A percentile compares a stretch with the other conserved stretches of the same genome.
These are phyloP conservation scores for Calonectris borealis DNA, from an alignment of 2,113 vertebrate species.

Conservation along the genomic window DNA sequence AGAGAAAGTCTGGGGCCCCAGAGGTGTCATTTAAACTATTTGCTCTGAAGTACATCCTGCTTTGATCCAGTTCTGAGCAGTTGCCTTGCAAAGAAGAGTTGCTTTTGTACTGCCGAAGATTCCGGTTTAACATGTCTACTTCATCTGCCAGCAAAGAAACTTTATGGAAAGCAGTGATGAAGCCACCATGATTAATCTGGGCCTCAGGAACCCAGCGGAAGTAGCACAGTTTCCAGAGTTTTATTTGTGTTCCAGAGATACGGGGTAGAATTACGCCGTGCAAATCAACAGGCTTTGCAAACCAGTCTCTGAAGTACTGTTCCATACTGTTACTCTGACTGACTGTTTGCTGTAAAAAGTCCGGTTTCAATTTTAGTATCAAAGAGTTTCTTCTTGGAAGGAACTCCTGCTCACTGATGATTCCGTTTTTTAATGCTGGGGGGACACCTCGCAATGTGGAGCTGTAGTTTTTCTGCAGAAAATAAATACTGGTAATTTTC, in stretches of 20 bases:
- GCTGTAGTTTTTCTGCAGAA: slow-evolving; percentile 87
- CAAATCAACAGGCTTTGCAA: slow-evolving; percentile 83
- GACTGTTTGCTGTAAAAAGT: slow-evolving; percentile 70
- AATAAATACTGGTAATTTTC: neutral
- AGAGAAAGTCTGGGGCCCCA: slow-evolving; percentile 82
- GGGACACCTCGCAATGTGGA: slow-evolving; percentile 83
- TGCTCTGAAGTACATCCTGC: slow-evolving; percentile 89
- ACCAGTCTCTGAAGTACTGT: slow-evolving; percentile 85
- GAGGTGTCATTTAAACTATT: slow-evolving; percentile 53
- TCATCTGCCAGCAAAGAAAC: slow-evolving; percentile 89
- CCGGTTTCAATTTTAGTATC: slow-evolving; percentile 76
- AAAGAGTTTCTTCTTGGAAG: slow-evolving; percentile 85
- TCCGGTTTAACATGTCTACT: slow-evolving; percentile 83
- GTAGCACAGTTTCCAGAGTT: slow-evolving; percentile 96
- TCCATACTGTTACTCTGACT: slow-evolving; percentile 75
- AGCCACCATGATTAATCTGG: slow-evolving; percentile 86
- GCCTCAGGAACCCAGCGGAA: slow-evolving; percentile 95
- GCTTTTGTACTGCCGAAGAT: slow-evolving; percentile 81
- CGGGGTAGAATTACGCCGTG: slow-evolving; percentile 85
- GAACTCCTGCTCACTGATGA: slow-evolving; percentile 75
- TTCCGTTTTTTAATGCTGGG: slow-evolving; percentile 81
- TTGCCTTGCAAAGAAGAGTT: slow-evolving; percentile 52
- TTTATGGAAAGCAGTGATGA: slow-evolving; percentile 84
- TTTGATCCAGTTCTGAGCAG: slow-evolving; percentile 68
- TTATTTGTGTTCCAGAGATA: slow-evolving; percentile 81